These are phyloP conservation scores for Paratilapia polleni DNA, from an alignment of 2,113 vertebrate genomes.

Conservation along the genomic window DNA sequence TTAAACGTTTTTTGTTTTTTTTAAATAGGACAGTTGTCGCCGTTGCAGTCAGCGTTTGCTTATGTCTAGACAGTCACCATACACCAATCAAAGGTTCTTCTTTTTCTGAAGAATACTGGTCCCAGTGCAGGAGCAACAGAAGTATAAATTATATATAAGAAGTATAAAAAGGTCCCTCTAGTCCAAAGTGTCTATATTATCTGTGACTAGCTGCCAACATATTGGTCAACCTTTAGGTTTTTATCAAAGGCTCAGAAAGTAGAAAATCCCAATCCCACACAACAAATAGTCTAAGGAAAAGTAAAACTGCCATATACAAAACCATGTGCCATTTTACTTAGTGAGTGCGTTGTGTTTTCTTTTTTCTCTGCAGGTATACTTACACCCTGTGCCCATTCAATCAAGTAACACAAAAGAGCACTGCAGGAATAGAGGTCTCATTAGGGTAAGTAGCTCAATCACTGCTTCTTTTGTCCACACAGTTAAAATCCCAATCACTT, in stretches of 20 bases:
- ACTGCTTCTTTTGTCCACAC: constrained; percentile 18
- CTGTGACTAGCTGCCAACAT: background rate
- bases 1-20: background rate
- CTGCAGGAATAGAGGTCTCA: constrained; percentile 71
- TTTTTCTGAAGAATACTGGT: background rate
- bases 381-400: constrained; percentile 79
- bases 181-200: background rate
- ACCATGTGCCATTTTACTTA: background rate
- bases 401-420: constrained; percentile 75
- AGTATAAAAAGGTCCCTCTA: no score
- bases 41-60: background rate
- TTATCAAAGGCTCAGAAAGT: background rate
- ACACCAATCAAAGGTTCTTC: background rate
- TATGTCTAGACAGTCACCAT: background rate
- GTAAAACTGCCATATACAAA: background rate
- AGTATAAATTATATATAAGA: no score
- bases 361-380: constrained; percentile 64
- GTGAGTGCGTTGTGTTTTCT: constrained; percentile 5
- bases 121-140: background rate
- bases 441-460: constrained; percentile 76
- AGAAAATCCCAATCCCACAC: background rate
- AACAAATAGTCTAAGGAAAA: background rate
- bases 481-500: constrained; percentile 17
- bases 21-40: background rate
- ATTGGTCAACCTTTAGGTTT: background rate